A percentile compares a stretch with the other conserved stretches of the same genome.
Conservation (phyloP, 2,113 vertebrate species). For the Xiphophorus couchianus region DNA sequence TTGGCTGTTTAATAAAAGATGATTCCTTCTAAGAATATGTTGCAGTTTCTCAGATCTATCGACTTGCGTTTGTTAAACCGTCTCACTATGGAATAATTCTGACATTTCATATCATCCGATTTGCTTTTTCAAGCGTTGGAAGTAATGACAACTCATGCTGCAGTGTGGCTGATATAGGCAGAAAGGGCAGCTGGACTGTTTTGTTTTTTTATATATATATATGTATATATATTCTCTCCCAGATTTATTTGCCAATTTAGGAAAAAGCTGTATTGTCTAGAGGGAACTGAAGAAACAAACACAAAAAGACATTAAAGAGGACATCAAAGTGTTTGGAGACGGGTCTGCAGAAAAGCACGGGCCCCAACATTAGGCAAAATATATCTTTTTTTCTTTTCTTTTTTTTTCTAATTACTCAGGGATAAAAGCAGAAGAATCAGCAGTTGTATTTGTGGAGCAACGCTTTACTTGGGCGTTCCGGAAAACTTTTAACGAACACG, state of each 20-base stretch:
- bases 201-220: background rate
- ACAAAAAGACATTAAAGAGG: slow-evolving; percentile 55
- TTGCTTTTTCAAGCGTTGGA: background rate
- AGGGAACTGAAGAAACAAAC: slow-evolving; percentile 34
- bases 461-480: slow-evolving; percentile 31
- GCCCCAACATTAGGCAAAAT: slow-evolving; percentile 46
- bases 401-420: slow-evolving; percentile 68
- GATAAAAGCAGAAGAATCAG: slow-evolving; percentile 73
- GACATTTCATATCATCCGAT: background rate
- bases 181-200: background rate
- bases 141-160: background rate
- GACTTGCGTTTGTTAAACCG: background rate
- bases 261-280: slow-evolving; percentile 28
- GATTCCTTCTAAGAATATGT: too few species aligned
- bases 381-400: slow-evolving; percentile 15
- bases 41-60: background rate
- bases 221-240: background rate
- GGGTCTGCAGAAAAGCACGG: slow-evolving; percentile 47
- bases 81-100: background rate
- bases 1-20: background rate
- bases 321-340: slow-evolving; percentile 73
- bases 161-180: background rate
- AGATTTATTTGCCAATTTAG: slow-evolving; percentile 28
- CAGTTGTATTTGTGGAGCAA: slow-evolving; percentile 66
- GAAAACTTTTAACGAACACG: slow-evolving; percentile 62